phyloP scores from a whole-genome alignment of 64 coral and sea anemone genomes.

The Pocillopora verrucosa region DNA sequence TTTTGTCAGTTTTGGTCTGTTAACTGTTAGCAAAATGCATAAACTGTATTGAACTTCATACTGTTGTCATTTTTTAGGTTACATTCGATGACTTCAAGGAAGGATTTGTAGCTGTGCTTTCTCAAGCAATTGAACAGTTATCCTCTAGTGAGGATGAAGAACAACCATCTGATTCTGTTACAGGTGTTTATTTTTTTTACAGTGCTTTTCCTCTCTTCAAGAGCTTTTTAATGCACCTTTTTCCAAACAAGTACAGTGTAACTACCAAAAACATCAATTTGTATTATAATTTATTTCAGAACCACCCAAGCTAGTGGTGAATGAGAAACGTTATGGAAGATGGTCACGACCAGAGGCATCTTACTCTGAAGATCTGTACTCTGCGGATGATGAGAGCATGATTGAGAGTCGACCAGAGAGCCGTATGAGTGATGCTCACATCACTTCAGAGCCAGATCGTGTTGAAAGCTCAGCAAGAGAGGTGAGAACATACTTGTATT shows the following conservation, averaged over 20 bases:
- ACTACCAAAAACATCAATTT: not conserved
- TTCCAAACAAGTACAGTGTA: not conserved
- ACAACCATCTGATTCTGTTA: conserved; percentile 41
- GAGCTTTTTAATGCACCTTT: not conserved
- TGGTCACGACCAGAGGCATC: conserved; percentile 81
- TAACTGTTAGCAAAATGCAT: not conserved
- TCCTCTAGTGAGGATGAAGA: conserved; percentile 91
- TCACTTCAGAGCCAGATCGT: conserved; percentile 59
- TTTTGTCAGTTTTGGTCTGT: not conserved
- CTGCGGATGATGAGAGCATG: conserved; percentile 96
- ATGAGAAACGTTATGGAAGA: conserved; percentile 98
- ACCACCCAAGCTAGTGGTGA: conserved; percentile 89
- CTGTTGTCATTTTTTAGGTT: conserved; percentile 43
- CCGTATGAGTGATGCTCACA: conserved; percentile 40
- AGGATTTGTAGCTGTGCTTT: conserved; percentile 92
- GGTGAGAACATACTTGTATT: not conserved
- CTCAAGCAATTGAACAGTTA: conserved; percentile 85
- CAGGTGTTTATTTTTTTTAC: conserved; percentile 33
- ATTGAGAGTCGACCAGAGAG: conserved; percentile 77
- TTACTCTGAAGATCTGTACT: conserved; percentile 84
- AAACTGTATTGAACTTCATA: not conserved
- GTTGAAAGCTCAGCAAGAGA: conserved; percentile 8
- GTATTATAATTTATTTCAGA: conserved; percentile 42
- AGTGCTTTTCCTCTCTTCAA: not conserved
- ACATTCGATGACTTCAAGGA: conserved; percentile 96